These are phyloP conservation scores for Caretta caretta DNA, from an alignment of 2,113 vertebrate species.

Conservation along the genomic window DNA sequence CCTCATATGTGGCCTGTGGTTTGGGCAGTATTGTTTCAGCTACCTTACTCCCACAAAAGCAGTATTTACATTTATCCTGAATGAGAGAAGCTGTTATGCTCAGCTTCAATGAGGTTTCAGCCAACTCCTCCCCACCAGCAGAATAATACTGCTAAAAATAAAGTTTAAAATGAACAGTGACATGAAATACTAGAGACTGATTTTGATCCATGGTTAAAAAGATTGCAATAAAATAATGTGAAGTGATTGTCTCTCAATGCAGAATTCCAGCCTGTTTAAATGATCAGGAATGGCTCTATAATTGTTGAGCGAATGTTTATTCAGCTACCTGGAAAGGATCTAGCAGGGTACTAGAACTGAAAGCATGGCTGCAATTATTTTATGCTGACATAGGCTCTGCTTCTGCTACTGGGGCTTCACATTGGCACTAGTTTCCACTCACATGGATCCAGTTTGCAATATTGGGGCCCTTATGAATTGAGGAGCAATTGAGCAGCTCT, in stretches of 20 bases:
- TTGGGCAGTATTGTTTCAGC: too few relatives aligned
- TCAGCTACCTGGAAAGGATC: background rate
- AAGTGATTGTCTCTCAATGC: background rate
- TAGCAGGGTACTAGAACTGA: background rate
- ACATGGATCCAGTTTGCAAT: background rate
- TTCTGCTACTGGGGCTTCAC: background rate
- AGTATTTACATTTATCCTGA: too few relatives aligned
- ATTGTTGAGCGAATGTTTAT: background rate
- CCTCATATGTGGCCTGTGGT: too few relatives aligned
- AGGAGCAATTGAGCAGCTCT: background rate
- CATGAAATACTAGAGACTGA: too few relatives aligned
- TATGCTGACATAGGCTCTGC: fast-evolving
- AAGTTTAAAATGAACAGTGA: too few relatives aligned
- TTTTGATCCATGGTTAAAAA: background rate
- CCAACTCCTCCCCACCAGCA: too few relatives aligned
- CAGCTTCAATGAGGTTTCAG: too few relatives aligned
- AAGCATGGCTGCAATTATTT: background rate
- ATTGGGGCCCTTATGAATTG: background rate
- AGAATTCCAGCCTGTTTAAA: background rate
- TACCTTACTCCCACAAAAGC: too few relatives aligned
- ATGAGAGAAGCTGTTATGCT: too few relatives aligned
- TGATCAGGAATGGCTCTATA: background rate
- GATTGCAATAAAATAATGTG: background rate
- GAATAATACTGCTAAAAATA: too few relatives aligned
- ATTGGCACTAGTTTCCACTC: background rate